Evolutionary conservation across 2,113 vertebrate species (phyloP).

Genomic region (Phoxinus phoxinus): DNA sequence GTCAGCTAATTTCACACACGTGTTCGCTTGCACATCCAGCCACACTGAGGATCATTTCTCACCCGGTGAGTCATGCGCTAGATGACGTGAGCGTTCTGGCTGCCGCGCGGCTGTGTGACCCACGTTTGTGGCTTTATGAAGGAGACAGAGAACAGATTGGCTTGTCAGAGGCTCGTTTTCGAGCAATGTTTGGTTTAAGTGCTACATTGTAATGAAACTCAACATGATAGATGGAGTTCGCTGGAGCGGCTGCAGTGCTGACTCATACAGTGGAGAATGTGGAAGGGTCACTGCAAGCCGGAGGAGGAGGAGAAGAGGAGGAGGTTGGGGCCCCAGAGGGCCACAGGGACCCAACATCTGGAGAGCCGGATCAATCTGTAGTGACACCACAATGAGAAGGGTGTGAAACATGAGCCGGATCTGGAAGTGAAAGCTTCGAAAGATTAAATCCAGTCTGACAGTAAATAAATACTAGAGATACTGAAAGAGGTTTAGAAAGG

Average conservation of each 20-base stretch:
- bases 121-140: conserved; percentile 40
- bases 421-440: neutral
- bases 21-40: neutral
- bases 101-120: neutral
- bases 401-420: conserved; percentile 1
- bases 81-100: conserved; percentile 41
- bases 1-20: conserved; percentile 2
- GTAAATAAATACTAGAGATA: conserved; percentile 2
- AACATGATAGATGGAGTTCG: conserved; percentile 21
- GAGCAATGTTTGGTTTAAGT: conserved; percentile 23
- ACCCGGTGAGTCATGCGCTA: conserved; percentile 42
- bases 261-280: conserved; percentile 26
- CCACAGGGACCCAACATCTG: conserved; percentile 41
- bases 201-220: conserved; percentile 31
- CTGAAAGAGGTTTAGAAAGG: neutral
- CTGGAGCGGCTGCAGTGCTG: conserved; percentile 10
- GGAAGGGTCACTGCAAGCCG: conserved; percentile 11
- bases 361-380: neutral
- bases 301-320: neutral
- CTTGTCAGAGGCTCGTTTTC: conserved; percentile 31
- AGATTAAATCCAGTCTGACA: neutral
- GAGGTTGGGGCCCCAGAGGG: conserved; percentile 33
- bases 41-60: conserved; percentile 28
- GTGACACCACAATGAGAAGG: neutral
- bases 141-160: conserved; percentile 48